These are phyloP conservation scores for Xestia rhomboidea DNA, from an alignment of 2,888 invertebrate species.

Conservation along the genomic window DNA sequence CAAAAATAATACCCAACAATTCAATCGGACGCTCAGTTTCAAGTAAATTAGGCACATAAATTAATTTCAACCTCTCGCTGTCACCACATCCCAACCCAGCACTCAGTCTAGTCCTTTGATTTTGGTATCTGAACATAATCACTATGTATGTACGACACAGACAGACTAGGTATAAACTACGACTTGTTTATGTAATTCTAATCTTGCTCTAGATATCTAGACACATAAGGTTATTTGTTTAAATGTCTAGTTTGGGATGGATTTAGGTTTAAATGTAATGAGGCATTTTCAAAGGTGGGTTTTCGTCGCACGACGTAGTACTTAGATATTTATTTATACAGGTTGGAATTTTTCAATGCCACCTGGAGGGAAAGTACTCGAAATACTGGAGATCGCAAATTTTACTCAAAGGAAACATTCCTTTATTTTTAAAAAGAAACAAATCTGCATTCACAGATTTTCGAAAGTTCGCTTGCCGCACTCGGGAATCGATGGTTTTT, in stretches of 20 bases:
- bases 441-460: too few relatives aligned
- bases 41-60: too few relatives aligned
- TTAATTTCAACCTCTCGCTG: neutral
- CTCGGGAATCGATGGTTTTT: too few relatives aligned
- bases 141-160: slow-evolving; percentile 2
- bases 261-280: neutral
- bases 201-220: neutral
- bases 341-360: too few relatives aligned
- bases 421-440: too few relatives aligned
- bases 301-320: neutral
- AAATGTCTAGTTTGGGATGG: neutral
- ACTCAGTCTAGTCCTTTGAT: slow-evolving; percentile 4
- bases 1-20: too few relatives aligned
- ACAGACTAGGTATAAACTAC: neutral
- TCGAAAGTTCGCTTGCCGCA: too few relatives aligned
- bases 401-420: too few relatives aligned
- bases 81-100: neutral
- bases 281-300: neutral
- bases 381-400: too few relatives aligned
- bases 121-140: slow-evolving; percentile 5
- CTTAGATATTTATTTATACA: too few relatives aligned
- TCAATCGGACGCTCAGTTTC: too few relatives aligned
- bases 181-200: slow-evolving; percentile 6
- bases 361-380: too few relatives aligned
- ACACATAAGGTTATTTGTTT: neutral